These are phyloP conservation scores for Suillia variegata DNA, from an alignment of 2,888 invertebrate genomes.

Conservation along the genomic window DNA sequence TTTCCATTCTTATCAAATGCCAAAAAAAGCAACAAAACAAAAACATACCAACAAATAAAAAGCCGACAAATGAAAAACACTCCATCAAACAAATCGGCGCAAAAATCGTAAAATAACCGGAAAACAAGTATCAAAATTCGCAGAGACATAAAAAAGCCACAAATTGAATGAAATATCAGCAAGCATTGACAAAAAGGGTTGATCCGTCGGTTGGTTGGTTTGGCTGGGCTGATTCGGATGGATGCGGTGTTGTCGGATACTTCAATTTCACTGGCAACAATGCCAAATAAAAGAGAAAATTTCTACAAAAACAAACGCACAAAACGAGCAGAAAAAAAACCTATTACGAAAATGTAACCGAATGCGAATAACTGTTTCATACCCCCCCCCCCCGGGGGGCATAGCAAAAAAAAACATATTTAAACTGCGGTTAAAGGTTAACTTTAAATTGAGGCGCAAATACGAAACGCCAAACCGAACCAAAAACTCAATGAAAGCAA, in stretches of 20 bases:
- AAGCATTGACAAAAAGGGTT: no score
- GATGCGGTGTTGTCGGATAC: background rate
- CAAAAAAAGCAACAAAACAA: background rate
- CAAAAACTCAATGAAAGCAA: background rate
- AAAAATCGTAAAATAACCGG: background rate
- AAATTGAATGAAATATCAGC: conserved; percentile 43
- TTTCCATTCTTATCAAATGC: no score
- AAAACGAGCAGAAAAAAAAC: background rate
- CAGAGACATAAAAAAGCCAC: conserved; percentile 41
- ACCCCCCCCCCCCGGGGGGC: no score
- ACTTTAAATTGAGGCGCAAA: background rate
- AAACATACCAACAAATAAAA: background rate
- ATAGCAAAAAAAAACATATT: no score
- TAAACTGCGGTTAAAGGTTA: conserved; percentile 1
- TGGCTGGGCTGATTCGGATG: no score
- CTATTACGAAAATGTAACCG: background rate
- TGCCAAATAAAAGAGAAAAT: background rate
- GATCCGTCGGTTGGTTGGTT: no score
- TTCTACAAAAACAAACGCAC: background rate
- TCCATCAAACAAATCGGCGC: background rate
- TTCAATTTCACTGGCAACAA: background rate
- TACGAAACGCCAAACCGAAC: no score
- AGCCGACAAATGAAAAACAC: background rate
- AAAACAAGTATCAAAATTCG: conserved; percentile 40
- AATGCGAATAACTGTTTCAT: no score